Base-by-base conservation (phyloP, 2,888 invertebrate genomes). In the Rhamphomyia laevipes region DNA sequence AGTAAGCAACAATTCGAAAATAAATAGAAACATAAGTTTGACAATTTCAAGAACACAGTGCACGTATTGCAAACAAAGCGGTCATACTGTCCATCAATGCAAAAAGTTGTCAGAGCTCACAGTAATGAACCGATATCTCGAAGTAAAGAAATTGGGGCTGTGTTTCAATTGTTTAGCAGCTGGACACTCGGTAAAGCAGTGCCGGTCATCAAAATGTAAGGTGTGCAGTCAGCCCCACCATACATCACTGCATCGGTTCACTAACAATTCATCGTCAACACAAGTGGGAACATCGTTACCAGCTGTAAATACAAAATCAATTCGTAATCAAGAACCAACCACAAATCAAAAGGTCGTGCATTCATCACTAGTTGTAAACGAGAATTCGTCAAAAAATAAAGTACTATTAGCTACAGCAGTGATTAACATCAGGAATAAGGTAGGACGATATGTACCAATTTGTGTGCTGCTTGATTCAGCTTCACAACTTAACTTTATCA, bases 391-490 rank as follows among this genome's bases (percentile, higher is more conserved):
- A 13, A 18, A 11, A 17, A 41, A 21, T 18, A 21, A 21, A 2
- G 13, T 13, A 7, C 12, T 46, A 4, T n/a, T 45, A 16, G 45
- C 43, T 12, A 51, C 48, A 31, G 48, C 51, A 6, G 17, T 48
- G 6, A 13, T 48, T 15, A 23, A 30, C 9, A 42, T 45, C 15
- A 30, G 30, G 21, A 35, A 45, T 30, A n/a, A 15, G 7, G 13
- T 2, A 37, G 45, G 38, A 16, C 23, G 2, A 6, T 48, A 33
- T 17, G 27, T 35, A 18, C 45, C 38, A n/a, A 38, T 35, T n/a
- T 45, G 51, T 3, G 40, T 43, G 2, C 17, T 48, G 18, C 43
- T 51, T 13, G 48, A 48, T 38, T 51, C 51, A 16, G 43, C 45
- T 4, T 51, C 48, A 2, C 48, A 48, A 30, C 6, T 47, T 3